Conservation (phyloP, 2,888 invertebrate species). For the Criorhina ranunculi region DNA sequence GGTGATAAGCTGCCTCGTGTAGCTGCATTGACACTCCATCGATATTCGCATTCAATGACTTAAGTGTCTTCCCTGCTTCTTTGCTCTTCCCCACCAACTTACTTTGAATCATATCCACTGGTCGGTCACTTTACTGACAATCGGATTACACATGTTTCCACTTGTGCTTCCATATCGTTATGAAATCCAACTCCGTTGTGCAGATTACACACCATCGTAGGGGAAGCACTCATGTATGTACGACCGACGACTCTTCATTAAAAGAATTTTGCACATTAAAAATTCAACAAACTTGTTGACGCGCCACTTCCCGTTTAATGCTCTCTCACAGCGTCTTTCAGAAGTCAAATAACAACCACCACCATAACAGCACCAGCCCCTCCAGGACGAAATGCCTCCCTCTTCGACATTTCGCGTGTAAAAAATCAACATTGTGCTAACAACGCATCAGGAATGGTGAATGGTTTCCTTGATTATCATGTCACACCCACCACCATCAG, state of each 20-base stretch:
- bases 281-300: constrained; percentile 71
- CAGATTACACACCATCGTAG: constrained; percentile 39
- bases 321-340: constrained; percentile 6
- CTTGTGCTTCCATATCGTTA: constrained; percentile 9
- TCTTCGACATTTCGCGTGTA: constrained; percentile 40
- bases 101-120: background rate
- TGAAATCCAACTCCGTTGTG: constrained; percentile 8
- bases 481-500: constrained; percentile 61
- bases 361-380: constrained; percentile 14
- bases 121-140: constrained; percentile 16
- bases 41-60: too few species aligned
- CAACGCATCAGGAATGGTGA: constrained; percentile 71
- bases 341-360: constrained; percentile 9
- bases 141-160: constrained; percentile 39
- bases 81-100: background rate
- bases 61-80: background rate
- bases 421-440: constrained; percentile 72
- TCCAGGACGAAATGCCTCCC: constrained; percentile 12
- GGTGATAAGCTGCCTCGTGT: too few species aligned
- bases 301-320: constrained; percentile 37
- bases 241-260: constrained; percentile 13
- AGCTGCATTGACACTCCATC: too few species aligned
- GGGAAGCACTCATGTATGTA: constrained; percentile 27
- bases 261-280: constrained; percentile 49
- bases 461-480: constrained; percentile 76